Evolutionary conservation across 2,113 vertebrate species (phyloP).

Genomic region (Psilopogon haemacephalus): DNA sequence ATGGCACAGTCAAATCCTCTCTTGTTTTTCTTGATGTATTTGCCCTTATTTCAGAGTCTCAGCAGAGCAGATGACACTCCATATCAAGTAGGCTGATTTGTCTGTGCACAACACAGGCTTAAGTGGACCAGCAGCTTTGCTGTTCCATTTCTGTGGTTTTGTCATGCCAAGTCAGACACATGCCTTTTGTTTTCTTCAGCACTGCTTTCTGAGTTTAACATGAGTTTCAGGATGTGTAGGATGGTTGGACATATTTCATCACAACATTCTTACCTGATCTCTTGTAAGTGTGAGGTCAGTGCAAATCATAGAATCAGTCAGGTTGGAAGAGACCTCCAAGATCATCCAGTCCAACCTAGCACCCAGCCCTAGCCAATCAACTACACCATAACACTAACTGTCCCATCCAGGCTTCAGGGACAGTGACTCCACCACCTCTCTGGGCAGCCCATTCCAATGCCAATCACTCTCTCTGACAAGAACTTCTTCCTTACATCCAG

Average conservation of each 20-base stretch:
- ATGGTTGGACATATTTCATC: background rate
- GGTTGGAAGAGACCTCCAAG: no score
- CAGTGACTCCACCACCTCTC: no score
- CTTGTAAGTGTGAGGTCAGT: background rate
- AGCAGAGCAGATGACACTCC: background rate
- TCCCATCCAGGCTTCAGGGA: no score
- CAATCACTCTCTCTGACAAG: no score
- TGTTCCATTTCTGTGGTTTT: background rate
- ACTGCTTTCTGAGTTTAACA: background rate
- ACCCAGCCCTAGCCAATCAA: no score
- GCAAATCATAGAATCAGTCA: no score
- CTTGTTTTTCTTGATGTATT: background rate
- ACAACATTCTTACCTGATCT: accelerated
- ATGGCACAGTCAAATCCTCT: background rate
- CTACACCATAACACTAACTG: no score
- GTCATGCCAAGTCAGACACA: accelerated
- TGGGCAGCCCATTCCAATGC: no score
- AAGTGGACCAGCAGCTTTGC: background rate
- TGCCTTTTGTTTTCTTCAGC: background rate
- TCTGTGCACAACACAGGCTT: background rate
- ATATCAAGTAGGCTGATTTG: background rate
- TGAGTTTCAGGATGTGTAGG: background rate
- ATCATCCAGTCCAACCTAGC: no score
- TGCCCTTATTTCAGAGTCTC: background rate
- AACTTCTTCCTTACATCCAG: no score